These are phyloP conservation scores for Leistus spinibarbis DNA, from an alignment of 2,888 invertebrate genomes.

Conservation along the genomic window DNA sequence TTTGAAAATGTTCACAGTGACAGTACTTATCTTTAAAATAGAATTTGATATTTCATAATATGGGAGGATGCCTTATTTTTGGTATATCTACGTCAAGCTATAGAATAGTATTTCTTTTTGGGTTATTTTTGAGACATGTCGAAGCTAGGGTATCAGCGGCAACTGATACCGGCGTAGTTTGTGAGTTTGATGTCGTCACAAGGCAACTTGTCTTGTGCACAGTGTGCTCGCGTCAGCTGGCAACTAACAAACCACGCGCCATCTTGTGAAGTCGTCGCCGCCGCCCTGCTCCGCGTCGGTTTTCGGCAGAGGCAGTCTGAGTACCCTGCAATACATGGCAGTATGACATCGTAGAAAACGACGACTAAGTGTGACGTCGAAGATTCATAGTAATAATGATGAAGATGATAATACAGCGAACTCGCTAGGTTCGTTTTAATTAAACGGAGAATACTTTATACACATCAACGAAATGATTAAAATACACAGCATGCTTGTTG, in stretches of 20 bases:
- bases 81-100: too few species aligned
- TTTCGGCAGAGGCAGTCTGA: background rate
- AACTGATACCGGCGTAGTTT: background rate
- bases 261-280: slow-evolving; percentile 19
- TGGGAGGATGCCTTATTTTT: too few species aligned
- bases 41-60: too few species aligned
- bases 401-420: background rate
- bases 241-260: slow-evolving; percentile 21
- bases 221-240: slow-evolving; percentile 11
- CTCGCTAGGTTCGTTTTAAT: slow-evolving; percentile 2
- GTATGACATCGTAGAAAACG: background rate
- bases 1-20: too few species aligned
- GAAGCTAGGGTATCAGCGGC: background rate
- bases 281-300: background rate
- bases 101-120: background rate
- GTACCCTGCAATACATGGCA: background rate
- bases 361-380: background rate
- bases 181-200: slow-evolving; percentile 4
- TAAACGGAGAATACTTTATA: slow-evolving; percentile 6
- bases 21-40: too few species aligned
- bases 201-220: slow-evolving; percentile 6
- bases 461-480: background rate
- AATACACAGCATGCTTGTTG: background rate
- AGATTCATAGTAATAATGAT: background rate
- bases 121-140: background rate